Evolutionary conservation across 2,113 vertebrate genomes (phyloP).

Genomic region (Raja brachyura): DNA sequence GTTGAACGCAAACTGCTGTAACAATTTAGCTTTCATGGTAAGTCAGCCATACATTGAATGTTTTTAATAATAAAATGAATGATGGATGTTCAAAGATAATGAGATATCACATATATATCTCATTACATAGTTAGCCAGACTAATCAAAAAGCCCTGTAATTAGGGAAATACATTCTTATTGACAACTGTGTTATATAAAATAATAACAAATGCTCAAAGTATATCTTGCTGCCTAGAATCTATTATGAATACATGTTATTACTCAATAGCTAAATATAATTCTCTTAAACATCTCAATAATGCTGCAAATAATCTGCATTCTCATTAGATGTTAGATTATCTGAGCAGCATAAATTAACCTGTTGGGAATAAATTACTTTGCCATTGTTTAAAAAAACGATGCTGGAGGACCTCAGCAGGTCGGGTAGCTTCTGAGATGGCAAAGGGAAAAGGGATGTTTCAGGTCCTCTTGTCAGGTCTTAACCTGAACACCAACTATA

Average conservation of each 20-base stretch:
- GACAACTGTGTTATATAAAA: neutral
- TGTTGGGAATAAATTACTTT: neutral
- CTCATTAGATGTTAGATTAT: neutral
- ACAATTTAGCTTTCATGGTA: neutral
- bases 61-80: neutral
- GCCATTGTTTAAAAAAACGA: neutral
- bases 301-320: neutral
- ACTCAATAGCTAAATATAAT: too few relatives aligned
- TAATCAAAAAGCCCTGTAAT: neutral
- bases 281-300: neutral
- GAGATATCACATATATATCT: neutral
- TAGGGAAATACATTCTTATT: neutral
- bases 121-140: neutral
- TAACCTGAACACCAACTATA: too few relatives aligned
- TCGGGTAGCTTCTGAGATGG: too few relatives aligned
- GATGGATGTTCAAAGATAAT: neutral
- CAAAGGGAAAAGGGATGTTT: too few relatives aligned
- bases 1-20: neutral
- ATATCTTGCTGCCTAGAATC: neutral
- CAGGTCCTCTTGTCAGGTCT: too few relatives aligned
- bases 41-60: neutral
- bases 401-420: too few relatives aligned
- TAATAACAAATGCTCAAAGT: neutral
- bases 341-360: neutral
- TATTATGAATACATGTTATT: neutral